phyloP scores from a whole-genome alignment of 2,888 invertebrate genomes.

The Chymomyza caudatula region DNA sequence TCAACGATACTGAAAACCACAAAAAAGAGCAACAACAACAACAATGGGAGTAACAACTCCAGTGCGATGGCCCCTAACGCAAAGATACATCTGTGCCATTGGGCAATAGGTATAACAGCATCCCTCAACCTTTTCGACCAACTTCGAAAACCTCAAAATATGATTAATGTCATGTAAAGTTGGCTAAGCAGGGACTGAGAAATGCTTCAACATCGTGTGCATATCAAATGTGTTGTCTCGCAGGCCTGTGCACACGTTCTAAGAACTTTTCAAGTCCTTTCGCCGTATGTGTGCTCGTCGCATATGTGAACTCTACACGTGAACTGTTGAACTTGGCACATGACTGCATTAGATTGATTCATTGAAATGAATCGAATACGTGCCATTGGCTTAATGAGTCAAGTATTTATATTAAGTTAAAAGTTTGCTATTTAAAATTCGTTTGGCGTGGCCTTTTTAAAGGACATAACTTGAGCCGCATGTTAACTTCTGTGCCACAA shows the following conservation, averaged over 20 bases:
- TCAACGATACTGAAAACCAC: background rate
- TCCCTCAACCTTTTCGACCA: background rate
- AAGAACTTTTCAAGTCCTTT: background rate
- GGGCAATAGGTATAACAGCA: background rate
- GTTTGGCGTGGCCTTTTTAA: constrained; percentile 2
- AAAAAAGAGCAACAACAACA: background rate
- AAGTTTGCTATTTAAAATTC: constrained; percentile 16
- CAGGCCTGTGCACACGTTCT: background rate
- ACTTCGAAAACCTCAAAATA: constrained; percentile 20
- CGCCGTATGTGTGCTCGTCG: background rate
- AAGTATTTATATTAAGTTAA: constrained; percentile 38
- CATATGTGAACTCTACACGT: background rate
- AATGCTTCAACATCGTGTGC: background rate
- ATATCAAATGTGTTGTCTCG: background rate
- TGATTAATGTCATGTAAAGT: constrained; percentile 43
- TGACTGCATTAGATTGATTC: constrained; percentile 30
- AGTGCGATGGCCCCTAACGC: too few species aligned
- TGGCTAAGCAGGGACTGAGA: background rate
- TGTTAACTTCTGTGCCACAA: background rate
- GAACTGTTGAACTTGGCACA: background rate
- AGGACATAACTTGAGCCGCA: constrained; percentile 1
- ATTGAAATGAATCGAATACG: constrained; percentile 44
- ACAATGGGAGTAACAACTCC: background rate
- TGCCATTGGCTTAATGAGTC: constrained; percentile 46
- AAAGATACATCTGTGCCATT: background rate